Conservation (phyloP, 2,113 vertebrate species). For the Sylvia atricapilla region DNA sequence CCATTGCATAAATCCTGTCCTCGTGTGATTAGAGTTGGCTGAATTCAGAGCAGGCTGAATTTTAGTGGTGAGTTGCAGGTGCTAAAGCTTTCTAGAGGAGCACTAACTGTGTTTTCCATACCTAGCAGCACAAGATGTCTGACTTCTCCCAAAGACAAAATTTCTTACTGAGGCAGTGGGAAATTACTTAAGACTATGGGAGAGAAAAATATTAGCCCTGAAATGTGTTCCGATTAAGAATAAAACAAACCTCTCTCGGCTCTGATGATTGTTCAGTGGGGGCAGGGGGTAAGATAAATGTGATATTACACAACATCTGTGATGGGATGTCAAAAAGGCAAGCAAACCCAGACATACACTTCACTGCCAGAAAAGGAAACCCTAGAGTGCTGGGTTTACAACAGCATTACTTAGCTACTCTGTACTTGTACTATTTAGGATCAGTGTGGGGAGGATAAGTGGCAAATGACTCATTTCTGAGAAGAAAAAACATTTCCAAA, state of each 20-base stretch:
- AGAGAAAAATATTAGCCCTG: neutral
- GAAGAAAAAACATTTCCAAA: neutral
- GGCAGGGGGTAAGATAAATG: neutral
- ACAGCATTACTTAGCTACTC: neutral
- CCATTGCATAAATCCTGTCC: neutral
- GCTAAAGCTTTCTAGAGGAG: neutral
- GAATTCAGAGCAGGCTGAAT: neutral
- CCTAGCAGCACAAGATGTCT: neutral
- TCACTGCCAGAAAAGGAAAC: neutral
- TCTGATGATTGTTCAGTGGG: neutral
- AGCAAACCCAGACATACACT: neutral
- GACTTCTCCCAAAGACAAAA: neutral
- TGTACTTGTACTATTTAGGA: neutral
- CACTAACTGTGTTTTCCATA: neutral
- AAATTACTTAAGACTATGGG: neutral
- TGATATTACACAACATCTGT: neutral
- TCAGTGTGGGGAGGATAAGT: neutral
- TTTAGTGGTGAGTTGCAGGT: neutral
- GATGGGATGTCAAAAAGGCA: neutral
- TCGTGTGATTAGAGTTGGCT: neutral
- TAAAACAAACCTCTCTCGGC: neutral
- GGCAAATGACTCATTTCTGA: neutral
- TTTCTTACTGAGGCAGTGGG: neutral
- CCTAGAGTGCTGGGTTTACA: neutral
- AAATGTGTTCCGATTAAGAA: neutral